These are phyloP conservation scores for Stegodyphus dumicola DNA, from an alignment of 1,140 invertebrate genomes.

Conservation along the genomic window DNA sequence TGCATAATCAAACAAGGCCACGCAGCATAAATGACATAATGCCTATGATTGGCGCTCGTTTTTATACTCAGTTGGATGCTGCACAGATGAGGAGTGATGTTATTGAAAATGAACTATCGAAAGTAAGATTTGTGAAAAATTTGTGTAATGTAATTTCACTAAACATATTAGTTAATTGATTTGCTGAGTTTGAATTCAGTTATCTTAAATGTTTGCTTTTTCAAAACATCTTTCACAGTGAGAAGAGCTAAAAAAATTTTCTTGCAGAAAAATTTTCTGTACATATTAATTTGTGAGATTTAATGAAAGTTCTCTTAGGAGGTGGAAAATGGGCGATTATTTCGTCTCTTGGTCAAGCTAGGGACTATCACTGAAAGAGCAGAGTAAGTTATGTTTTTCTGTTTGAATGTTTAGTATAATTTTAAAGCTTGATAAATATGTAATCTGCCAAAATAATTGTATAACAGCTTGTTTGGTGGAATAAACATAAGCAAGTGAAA, in stretches of 20 bases:
- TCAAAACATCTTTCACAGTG: not conserved
- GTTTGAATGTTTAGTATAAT: not conserved
- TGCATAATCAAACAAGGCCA: constrained; percentile 76
- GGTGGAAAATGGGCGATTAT: constrained; percentile 92
- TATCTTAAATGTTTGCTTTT: not conserved
- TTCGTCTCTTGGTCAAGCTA: constrained; percentile 90
- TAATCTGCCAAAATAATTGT: too few relatives aligned
- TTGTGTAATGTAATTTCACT: too few relatives aligned
- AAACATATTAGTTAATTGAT: not conserved
- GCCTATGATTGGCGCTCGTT: constrained; percentile 98
- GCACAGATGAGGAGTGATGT: constrained; percentile 87
- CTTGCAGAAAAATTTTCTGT: not conserved
- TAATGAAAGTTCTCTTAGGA: constrained; percentile 71
- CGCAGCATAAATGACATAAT: constrained; percentile 94
- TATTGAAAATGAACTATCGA: constrained; percentile 88
- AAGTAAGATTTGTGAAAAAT: constrained; percentile 67
- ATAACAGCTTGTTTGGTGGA: too few relatives aligned
- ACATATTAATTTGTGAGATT: too few relatives aligned
- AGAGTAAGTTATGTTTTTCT: constrained; percentile 76
- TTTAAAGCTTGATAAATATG: not conserved
- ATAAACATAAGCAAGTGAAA: too few relatives aligned
- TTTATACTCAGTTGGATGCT: constrained; percentile 94
- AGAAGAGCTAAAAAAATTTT: not conserved
- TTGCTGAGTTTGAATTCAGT: not conserved
- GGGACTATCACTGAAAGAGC: constrained; percentile 92